These are phyloP conservation scores for Chiridota heheva DNA, from an alignment of 35 echinoderm and acorn worm genomes.

Conservation along the genomic window DNA sequence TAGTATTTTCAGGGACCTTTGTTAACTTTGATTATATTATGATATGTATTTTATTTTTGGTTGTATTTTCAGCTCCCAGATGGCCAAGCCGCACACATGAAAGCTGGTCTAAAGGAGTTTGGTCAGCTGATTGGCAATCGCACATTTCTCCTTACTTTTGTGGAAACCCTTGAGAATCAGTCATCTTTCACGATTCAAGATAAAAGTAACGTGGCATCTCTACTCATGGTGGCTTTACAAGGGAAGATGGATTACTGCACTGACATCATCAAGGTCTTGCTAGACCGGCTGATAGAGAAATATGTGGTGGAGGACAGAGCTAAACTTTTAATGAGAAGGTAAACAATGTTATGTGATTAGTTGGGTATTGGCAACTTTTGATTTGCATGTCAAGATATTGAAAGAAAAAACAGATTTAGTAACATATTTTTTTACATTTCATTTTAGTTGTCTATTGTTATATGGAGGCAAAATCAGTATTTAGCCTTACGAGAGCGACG, in stretches of 20 bases:
- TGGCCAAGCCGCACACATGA: slow-evolving; percentile 51
- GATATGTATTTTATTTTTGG: too few relatives aligned
- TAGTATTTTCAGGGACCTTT: slow-evolving; percentile 5
- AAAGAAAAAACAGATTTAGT: slow-evolving; percentile 72
- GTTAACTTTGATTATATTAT: too few relatives aligned
- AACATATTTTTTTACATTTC: too few relatives aligned
- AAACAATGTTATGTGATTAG: not conserved
- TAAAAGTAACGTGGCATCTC: slow-evolving; percentile 85
- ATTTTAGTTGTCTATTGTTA: slow-evolving; percentile 62
- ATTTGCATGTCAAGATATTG: slow-evolving; percentile 61
- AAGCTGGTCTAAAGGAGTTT: slow-evolving; percentile 85
- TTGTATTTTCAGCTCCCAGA: slow-evolving; percentile 67
- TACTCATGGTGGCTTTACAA: slow-evolving; percentile 89
- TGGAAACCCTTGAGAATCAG: slow-evolving; percentile 81
- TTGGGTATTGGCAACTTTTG: too few relatives aligned
- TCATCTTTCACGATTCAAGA: slow-evolving; percentile 69
- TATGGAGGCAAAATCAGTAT: too few relatives aligned
- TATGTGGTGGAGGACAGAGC: slow-evolving; percentile 70
- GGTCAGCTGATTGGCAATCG: slow-evolving; percentile 86
- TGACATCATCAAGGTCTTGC: slow-evolving; percentile 74
- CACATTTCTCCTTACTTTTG: slow-evolving; percentile 85
- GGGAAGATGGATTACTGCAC: slow-evolving; percentile 98
- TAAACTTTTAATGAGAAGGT: slow-evolving; percentile 94
- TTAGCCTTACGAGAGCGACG: too few relatives aligned
- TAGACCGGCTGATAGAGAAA: slow-evolving; percentile 77